phyloP scores from a whole-genome alignment of 2,888 invertebrate genomes.

The Hirudinaria manillensis region DNA sequence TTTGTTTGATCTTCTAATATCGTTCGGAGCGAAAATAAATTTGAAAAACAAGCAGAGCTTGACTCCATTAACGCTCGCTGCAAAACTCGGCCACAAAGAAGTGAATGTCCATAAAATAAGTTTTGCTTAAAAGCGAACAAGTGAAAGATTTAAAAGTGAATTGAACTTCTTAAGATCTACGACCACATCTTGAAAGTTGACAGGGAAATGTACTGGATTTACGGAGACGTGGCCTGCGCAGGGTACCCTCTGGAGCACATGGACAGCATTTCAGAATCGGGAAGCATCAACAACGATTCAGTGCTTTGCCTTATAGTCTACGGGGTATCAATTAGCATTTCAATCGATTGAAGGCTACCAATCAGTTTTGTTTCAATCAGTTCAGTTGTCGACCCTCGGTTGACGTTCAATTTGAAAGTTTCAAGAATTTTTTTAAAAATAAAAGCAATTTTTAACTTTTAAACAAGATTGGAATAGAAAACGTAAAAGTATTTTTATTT shows the following conservation, averaged over 20 bases:
- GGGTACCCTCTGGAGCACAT: constrained; percentile 90
- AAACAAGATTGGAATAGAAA: too few relatives aligned
- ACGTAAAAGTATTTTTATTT: too few relatives aligned
- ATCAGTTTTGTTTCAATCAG: not conserved
- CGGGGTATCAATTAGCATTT: constrained; percentile 63
- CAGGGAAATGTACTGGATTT: constrained; percentile 93
- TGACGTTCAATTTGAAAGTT: too few relatives aligned
- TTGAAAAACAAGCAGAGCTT: constrained; percentile 78
- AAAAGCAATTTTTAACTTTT: too few relatives aligned
- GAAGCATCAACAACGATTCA: constrained; percentile 86
- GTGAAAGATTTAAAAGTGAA: too few relatives aligned
- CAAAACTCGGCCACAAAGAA: constrained; percentile 83
- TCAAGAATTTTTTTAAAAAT: too few relatives aligned
- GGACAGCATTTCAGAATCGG: constrained; percentile 72
- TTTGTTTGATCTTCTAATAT: constrained; percentile 88
- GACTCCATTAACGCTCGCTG: constrained; percentile 85
- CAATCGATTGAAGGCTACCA: constrained; percentile 43
- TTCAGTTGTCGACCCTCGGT: too few relatives aligned
- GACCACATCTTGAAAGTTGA: constrained; percentile 93
- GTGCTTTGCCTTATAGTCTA: constrained; percentile 91
- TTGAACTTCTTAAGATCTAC: constrained; percentile 65
- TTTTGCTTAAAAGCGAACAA: too few relatives aligned
- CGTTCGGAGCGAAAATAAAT: constrained; percentile 81
- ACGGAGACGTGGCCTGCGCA: constrained; percentile 87
- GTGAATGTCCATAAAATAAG: constrained; percentile 44